Percentiles rank a stretch among this genome's conserved stretches.
Conservation (phyloP, 2,797 vertebrate species). For the Crax fasciolata region DNA sequence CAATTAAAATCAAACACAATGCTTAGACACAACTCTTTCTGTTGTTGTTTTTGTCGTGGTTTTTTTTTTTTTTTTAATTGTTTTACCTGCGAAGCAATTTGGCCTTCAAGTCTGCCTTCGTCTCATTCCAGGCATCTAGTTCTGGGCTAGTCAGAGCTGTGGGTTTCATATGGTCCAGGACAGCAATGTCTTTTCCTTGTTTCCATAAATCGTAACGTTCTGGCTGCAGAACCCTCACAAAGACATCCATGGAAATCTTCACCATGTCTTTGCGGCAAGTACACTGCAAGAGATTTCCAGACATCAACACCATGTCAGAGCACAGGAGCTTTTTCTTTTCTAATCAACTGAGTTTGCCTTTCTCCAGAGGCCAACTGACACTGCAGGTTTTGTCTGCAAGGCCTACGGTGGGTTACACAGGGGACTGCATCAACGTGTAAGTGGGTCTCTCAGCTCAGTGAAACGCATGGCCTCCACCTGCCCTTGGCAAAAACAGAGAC, state of each 20-base stretch:
- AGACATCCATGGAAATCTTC: conserved; percentile 99
- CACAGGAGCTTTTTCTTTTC: neutral
- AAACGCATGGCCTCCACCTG: neutral
- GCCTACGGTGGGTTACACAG: accelerated
- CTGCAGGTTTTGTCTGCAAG: accelerated
- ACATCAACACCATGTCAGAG: neutral
- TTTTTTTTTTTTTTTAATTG: neutral
- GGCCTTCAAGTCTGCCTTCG: conserved; percentile 85
- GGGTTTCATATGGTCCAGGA: conserved; percentile 93
- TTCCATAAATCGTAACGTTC: conserved; percentile 96
- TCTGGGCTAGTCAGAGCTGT: conserved; percentile 90
- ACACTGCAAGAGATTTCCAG: conserved; percentile 72
- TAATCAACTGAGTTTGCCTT: neutral
- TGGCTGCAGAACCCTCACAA: conserved; percentile 94
- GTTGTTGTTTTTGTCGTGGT: no score
- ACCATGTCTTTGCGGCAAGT: conserved; percentile 98
- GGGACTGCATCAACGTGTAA: accelerated
- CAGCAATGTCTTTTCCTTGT: conserved; percentile 90
- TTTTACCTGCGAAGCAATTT: conserved; percentile 90
- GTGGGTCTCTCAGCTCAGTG: accelerated
- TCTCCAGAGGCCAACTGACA: neutral
- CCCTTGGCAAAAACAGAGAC: neutral
- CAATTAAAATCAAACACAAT: neutral
- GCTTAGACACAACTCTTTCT: neutral
- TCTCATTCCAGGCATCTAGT: conserved; percentile 91